Conservation (phyloP, 2,797 vertebrate species). For the Trichosurus vulpecula region DNA sequence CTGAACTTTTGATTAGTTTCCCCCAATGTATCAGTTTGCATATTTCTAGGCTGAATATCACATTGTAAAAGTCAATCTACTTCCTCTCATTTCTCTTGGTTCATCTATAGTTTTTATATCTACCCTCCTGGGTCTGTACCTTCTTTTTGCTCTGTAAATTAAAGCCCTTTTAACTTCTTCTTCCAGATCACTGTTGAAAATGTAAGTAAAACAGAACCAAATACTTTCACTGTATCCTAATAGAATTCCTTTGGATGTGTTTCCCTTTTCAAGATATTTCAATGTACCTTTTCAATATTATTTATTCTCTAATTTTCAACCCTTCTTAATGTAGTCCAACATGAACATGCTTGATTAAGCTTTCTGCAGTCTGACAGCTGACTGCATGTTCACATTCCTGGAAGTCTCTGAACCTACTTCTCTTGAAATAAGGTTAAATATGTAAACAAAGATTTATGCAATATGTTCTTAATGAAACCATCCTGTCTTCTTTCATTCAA, state of each 20-base stretch:
- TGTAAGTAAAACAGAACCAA: constrained; percentile 73
- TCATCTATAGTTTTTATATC: constrained; percentile 67
- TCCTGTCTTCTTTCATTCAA: neutral
- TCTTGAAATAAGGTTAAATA: constrained; percentile 2
- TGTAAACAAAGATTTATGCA: constrained; percentile 20
- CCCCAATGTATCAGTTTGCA: neutral
- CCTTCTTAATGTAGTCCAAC: neutral
- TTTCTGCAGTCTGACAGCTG: neutral
- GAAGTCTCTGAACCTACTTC: no score
- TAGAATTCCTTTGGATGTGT: constrained; percentile 55
- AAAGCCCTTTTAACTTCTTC: constrained; percentile 68
- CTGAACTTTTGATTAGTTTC: constrained; percentile 57
- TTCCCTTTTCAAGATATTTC: constrained; percentile 59
- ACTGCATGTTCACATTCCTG: neutral
- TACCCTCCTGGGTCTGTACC: constrained; percentile 64
- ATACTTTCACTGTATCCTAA: constrained; percentile 19
- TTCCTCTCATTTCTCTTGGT: constrained; percentile 66
- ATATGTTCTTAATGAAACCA: constrained; percentile 1
- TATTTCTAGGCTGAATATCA: constrained; percentile 60
- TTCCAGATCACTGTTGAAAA: constrained; percentile 69
- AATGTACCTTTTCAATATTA: constrained; percentile 59
- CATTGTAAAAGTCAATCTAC: constrained; percentile 49
- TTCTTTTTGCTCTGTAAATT: constrained; percentile 68
- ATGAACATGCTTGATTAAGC: neutral
- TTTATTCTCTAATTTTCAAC: constrained; percentile 12